These are phyloP conservation scores for Geopemphigus sp. DNA, from an alignment of 1,140 invertebrate species.

Conservation along the genomic window DNA sequence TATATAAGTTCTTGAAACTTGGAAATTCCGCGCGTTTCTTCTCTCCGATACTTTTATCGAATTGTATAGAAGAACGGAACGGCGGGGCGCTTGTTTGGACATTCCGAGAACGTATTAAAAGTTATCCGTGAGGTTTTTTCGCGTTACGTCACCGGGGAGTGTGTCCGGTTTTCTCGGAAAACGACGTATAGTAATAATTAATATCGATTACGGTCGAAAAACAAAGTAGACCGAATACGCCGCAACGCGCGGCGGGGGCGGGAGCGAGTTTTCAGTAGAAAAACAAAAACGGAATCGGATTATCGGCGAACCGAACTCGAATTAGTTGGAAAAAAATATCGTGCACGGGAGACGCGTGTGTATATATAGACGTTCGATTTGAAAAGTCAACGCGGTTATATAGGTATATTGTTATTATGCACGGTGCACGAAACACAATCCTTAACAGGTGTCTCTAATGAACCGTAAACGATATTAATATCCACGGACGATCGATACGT, in stretches of 20 bases:
- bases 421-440: not conserved
- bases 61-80: not conserved
- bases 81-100: not conserved
- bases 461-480: constrained; percentile 12
- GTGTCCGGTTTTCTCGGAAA: not conserved
- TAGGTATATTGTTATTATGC: not conserved
- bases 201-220: too few relatives aligned
- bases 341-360: too few relatives aligned
- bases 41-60: not conserved
- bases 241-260: too few relatives aligned
- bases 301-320: too few relatives aligned
- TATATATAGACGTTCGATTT: not conserved
- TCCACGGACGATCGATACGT: not conserved
- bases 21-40: not conserved
- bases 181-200: not conserved
- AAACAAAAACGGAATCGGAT: too few relatives aligned
- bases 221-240: too few relatives aligned
- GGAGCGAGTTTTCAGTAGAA: too few relatives aligned
- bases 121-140: constrained; percentile 1
- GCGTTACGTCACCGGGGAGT: not conserved
- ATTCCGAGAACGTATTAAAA: constrained; percentile 24
- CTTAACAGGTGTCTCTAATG: constrained; percentile 16
- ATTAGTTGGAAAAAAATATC: too few relatives aligned
- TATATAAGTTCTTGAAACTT: not conserved
- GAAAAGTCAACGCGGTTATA: constrained; percentile 3